phyloP scores from a whole-genome alignment of 92 coral and sea anemone genomes.

The Phymanthus crucifer region DNA sequence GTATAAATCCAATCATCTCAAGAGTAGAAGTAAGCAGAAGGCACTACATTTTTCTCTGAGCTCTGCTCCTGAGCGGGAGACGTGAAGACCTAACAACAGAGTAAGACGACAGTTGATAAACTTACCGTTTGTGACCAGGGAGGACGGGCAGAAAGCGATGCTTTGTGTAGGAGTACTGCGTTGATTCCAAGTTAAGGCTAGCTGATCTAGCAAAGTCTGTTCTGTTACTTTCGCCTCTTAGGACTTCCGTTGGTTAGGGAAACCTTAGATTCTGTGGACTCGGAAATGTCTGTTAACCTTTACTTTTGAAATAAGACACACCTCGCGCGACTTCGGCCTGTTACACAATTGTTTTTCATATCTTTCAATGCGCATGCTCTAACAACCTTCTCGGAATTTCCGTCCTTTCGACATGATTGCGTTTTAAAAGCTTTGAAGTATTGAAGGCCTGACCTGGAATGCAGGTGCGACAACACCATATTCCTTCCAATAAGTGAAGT shows the following conservation, averaged over 20 bases:
- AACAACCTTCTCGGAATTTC: too few relatives aligned
- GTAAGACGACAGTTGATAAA: background rate
- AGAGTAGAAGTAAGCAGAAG: constrained; percentile 23
- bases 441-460: too few relatives aligned
- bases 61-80: constrained; percentile 1
- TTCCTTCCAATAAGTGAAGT: background rate
- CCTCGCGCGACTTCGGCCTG: constrained; percentile 11
- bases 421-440: too few relatives aligned
- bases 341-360: constrained; percentile 11
- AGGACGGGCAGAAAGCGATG: background rate
- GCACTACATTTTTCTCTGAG: background rate
- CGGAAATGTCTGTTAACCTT: constrained; percentile 52
- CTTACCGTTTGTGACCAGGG: background rate
- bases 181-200: background rate
- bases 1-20: constrained; percentile 42
- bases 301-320: constrained; percentile 27
- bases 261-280: constrained; percentile 23
- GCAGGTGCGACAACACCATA: too few relatives aligned
- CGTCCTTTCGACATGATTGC: background rate
- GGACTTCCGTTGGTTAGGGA: constrained; percentile 28
- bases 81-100: background rate
- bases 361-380: background rate
- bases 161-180: background rate
- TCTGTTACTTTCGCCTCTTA: constrained; percentile 37
- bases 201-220: background rate